These are phyloP conservation scores for Probosciger aterrimus DNA, from an alignment of 2,113 vertebrate genomes.

Conservation along the genomic window DNA sequence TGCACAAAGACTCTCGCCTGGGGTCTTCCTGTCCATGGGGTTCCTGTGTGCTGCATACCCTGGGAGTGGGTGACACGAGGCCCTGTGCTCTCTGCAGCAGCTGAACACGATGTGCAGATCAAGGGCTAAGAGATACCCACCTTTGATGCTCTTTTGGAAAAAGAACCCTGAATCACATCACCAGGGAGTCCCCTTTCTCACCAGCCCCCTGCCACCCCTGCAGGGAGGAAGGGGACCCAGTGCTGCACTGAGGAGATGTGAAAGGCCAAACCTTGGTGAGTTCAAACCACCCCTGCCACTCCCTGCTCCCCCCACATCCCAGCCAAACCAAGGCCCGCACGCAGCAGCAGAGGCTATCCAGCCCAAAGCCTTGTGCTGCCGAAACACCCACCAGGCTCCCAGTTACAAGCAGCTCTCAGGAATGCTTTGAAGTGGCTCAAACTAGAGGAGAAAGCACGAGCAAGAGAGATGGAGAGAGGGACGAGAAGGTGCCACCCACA, in stretches of 20 bases:
- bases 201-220: not conserved
- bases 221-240: rapidly evolving
- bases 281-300: not conserved
- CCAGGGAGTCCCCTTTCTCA: not conserved
- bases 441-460: not conserved
- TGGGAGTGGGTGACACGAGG: rapidly evolving
- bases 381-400: not conserved
- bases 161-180: not conserved
- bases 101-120: rapidly evolving
- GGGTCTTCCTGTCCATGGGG: rapidly evolving
- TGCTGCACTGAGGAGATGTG: rapidly evolving
- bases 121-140: not conserved
- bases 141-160: not conserved
- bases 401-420: not conserved
- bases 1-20: not conserved
- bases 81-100: not conserved
- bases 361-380: not conserved
- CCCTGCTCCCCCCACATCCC: not conserved
- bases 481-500: rapidly evolving
- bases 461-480: not conserved
- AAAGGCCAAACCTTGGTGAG: not conserved
- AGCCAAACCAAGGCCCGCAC: not conserved
- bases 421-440: constrained; percentile 56
- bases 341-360: not conserved
- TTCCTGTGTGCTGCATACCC: rapidly evolving